phyloP scores from a whole-genome alignment of 2,888 invertebrate genomes.

The Harmothoe impar region DNA sequence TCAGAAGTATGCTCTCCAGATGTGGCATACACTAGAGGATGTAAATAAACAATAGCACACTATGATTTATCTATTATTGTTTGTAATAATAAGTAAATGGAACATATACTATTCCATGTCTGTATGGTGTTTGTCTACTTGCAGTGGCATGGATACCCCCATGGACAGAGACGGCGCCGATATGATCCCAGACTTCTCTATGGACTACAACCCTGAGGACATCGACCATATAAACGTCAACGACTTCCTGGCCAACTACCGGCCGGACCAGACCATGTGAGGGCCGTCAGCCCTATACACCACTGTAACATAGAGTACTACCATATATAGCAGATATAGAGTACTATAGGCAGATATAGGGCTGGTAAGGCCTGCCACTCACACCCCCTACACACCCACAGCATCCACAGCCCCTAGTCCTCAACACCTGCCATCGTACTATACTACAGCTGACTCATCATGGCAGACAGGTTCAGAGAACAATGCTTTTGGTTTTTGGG shows the following conservation, averaged over 20 bases:
- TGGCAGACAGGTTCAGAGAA: too few species aligned
- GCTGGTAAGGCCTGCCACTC: background rate
- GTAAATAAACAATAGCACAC: too few species aligned
- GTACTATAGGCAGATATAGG: background rate
- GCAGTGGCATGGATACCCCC: slow-evolving; percentile 53
- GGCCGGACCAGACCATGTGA: slow-evolving; percentile 33
- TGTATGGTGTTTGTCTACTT: background rate
- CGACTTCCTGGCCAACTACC: slow-evolving; percentile 70
- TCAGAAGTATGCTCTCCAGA: too few species aligned
- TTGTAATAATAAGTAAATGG: too few species aligned
- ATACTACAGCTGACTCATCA: too few species aligned
- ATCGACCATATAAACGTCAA: slow-evolving; percentile 75
- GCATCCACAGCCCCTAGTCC: background rate
- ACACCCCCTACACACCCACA: background rate
- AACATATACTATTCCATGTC: too few species aligned
- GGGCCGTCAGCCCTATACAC: background rate
- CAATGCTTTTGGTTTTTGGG: too few species aligned
- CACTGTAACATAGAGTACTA: background rate
- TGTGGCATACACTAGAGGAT: too few species aligned
- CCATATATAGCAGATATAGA: background rate
- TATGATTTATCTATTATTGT: too few species aligned
- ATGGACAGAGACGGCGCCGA: slow-evolving; percentile 70
- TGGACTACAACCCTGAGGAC: slow-evolving; percentile 75
- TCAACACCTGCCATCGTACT: too few species aligned
- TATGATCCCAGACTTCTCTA: slow-evolving; percentile 67